phyloP scores from a whole-genome alignment of 2,113 vertebrate genomes.

The Halichoeres trimaculatus region DNA sequence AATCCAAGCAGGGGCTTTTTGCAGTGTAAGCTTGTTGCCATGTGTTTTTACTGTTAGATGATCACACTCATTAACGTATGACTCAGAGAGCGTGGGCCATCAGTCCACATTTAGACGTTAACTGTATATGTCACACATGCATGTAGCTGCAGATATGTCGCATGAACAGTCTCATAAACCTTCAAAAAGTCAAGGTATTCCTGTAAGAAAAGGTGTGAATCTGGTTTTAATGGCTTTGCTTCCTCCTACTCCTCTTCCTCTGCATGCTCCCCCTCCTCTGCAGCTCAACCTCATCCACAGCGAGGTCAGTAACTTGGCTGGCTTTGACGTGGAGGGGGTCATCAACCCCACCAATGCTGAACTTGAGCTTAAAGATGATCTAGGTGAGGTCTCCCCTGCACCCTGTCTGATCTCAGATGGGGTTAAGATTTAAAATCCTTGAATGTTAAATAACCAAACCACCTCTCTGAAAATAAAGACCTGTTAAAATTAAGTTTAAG shows the following conservation, averaged over 20 bases:
- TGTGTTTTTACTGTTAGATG: too few species aligned
- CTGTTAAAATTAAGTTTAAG: too few species aligned
- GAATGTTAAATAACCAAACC: conserved; percentile 21
- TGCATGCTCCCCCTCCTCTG: conserved; percentile 75
- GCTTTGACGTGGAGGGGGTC: conserved; percentile 99
- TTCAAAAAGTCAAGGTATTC: conserved; percentile 60
- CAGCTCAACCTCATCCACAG: conserved; percentile 99
- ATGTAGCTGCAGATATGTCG: not conserved
- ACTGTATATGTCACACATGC: not conserved
- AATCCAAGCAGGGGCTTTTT: not conserved
- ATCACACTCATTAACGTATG: not conserved
- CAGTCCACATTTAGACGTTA: not conserved
- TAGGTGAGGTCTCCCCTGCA: conserved; percentile 88
- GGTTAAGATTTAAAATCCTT: conserved; percentile 67
- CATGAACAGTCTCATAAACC: not conserved
- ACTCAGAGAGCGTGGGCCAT: not conserved
- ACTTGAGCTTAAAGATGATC: conserved; percentile 99
- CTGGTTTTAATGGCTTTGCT: conserved; percentile 75
- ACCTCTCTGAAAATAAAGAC: too few species aligned
- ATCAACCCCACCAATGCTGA: conserved; percentile 99
- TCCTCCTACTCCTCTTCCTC: conserved; percentile 63
- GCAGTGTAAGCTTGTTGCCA: conserved; percentile 1
- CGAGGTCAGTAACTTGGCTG: conserved; percentile 99
- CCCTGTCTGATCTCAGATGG: not conserved
- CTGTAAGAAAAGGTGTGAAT: conserved; percentile 38